Conservation (phyloP, 2,888 invertebrate genomes). For the Agriopis leucophaearia region DNA sequence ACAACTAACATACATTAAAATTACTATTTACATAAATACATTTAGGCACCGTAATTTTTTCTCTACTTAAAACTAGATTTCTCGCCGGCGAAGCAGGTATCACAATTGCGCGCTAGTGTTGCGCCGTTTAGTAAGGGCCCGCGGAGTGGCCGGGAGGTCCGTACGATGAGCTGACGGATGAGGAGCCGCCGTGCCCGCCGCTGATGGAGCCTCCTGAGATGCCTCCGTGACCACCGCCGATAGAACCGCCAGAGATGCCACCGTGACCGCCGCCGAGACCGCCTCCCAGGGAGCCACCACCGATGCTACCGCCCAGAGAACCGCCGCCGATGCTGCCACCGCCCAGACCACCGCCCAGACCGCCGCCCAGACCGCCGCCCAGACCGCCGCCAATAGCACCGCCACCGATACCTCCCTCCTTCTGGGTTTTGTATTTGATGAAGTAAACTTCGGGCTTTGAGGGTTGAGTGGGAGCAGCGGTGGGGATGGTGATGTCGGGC, state of each 20-base stretch:
- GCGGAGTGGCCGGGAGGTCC: conserved; percentile 89
- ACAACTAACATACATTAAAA: conserved; percentile 85
- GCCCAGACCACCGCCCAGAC: conserved; percentile 55
- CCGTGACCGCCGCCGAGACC: conserved; percentile 61
- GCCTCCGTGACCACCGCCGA: conserved; percentile 57
- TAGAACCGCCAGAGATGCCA: conserved; percentile 54
- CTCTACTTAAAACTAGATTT: conserved; percentile 83
- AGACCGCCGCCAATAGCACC: conserved; percentile 59
- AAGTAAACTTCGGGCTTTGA: conserved; percentile 94
- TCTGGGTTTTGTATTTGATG: conserved; percentile 93
- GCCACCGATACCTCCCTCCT: conserved; percentile 68
- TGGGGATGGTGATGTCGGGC: conserved; percentile 92
- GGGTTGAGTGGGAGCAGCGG: conserved; percentile 90
- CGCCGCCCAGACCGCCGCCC: conserved; percentile 55
- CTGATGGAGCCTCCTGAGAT: conserved; percentile 47
- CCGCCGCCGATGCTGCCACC: conserved; percentile 58
- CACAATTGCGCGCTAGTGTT: conserved; percentile 72
- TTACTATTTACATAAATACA: conserved; percentile 87
- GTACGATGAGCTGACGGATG: conserved; percentile 85
- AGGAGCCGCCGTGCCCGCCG: conserved; percentile 56
- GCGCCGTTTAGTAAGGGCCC: conserved; percentile 88
- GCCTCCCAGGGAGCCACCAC: conserved; percentile 46
- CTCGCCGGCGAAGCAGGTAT: conserved; percentile 84
- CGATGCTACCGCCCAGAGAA: conserved; percentile 55
- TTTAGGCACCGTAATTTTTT: conserved; percentile 87